Percentiles rank a stretch among this genome's conserved stretches.
Evolutionary conservation across 2,888 invertebrate species (phyloP).

Genomic region (Aromia moschata): DNA sequence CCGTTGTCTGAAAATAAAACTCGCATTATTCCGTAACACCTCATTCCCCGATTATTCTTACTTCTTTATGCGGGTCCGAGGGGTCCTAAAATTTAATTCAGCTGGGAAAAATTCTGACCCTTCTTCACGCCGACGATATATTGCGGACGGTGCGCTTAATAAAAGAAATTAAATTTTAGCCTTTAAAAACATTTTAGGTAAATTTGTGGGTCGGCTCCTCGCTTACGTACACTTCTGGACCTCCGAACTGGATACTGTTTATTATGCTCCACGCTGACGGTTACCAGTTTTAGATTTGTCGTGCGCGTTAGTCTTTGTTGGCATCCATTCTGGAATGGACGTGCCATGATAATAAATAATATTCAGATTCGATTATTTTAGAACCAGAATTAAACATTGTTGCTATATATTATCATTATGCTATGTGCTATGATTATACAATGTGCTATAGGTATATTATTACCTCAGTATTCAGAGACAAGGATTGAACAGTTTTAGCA

Average conservation of each 20-base stretch:
- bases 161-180: slow-evolving; percentile 42
- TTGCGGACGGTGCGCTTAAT: slow-evolving; percentile 40
- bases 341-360: too few species aligned
- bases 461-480: too few species aligned
- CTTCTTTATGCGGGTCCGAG: slow-evolving; percentile 36
- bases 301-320: background rate
- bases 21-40: slow-evolving; percentile 2
- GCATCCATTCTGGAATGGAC: too few species aligned
- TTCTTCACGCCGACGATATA: slow-evolving; percentile 40
- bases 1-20: slow-evolving; percentile 1
- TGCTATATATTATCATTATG: too few species aligned
- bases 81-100: slow-evolving; percentile 55
- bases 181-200: slow-evolving; percentile 21
- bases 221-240: slow-evolving; percentile 12
- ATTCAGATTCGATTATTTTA: too few species aligned
- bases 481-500: too few species aligned
- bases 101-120: slow-evolving; percentile 51
- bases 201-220: slow-evolving; percentile 18
- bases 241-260: slow-evolving; percentile 9
- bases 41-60: slow-evolving; percentile 20
- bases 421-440: too few species aligned
- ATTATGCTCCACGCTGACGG: background rate
- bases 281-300: slow-evolving; percentile 1
- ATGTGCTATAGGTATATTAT: too few species aligned
- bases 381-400: too few species aligned